Percentiles rank a stretch among this genome's conserved stretches.
phyloP scores from a whole-genome alignment of 2,888 invertebrate species.

The Biston betularia region DNA sequence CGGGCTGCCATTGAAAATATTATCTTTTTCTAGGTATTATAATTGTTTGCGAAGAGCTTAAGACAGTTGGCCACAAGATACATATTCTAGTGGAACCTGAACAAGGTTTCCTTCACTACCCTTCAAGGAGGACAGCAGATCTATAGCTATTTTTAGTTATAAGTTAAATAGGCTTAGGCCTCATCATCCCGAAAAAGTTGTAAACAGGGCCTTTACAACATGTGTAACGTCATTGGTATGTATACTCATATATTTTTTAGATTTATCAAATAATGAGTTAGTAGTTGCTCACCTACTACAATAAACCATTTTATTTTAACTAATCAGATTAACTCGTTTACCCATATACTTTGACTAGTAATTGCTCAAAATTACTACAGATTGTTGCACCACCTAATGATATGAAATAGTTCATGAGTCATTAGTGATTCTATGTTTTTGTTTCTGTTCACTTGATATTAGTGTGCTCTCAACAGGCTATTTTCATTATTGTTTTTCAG shows the following conservation, averaged over 20 bases:
- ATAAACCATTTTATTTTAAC: background rate
- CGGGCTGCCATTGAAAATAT: too few species aligned
- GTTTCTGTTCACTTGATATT: background rate
- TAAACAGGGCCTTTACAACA: background rate
- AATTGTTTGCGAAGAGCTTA: too few species aligned
- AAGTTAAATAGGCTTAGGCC: too few species aligned
- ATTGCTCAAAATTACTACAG: constrained; percentile 16
- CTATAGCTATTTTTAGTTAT: too few species aligned
- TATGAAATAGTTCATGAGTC: background rate
- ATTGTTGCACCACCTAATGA: constrained; percentile 38
- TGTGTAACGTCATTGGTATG: constrained; percentile 12
- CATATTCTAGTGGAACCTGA: too few species aligned
- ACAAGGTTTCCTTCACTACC: too few species aligned
- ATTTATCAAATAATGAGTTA: too few species aligned
- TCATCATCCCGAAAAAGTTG: too few species aligned
- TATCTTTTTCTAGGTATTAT: too few species aligned
- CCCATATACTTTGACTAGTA: background rate
- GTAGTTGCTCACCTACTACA: background rate
- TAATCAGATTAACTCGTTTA: background rate
- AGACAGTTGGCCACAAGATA: too few species aligned
- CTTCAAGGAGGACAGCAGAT: too few species aligned
- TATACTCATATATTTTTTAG: background rate
- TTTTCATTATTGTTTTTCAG: constrained; percentile 13
- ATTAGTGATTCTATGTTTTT: background rate
- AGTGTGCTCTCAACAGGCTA: constrained; percentile 16